Conservation (phyloP, 2,888 invertebrate genomes). For the Merodon equestris region DNA sequence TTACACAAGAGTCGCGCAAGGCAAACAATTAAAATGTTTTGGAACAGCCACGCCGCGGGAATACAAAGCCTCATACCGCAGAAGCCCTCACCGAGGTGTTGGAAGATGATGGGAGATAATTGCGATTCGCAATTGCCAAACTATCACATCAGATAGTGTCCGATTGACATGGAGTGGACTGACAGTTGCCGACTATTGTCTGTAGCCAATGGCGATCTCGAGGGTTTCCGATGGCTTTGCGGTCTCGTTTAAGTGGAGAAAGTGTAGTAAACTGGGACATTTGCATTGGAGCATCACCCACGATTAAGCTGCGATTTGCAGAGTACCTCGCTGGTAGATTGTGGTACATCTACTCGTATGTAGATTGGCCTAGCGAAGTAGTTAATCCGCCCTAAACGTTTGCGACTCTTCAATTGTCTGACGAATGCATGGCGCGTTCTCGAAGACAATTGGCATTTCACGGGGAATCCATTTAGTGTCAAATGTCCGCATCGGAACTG, state of each 20-base stretch:
- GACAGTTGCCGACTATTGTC: too few relatives aligned
- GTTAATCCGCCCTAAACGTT: conserved; percentile 38
- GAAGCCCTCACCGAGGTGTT: background rate
- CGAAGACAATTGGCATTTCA: conserved; percentile 24
- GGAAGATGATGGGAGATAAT: too few relatives aligned
- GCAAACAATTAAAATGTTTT: conserved; percentile 64
- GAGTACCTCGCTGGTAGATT: too few relatives aligned
- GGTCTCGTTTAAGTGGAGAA: conserved; percentile 13
- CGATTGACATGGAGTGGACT: too few relatives aligned
- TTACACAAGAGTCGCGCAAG: conserved; percentile 61
- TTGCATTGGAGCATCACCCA: too few relatives aligned
- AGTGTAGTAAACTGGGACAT: too few relatives aligned
- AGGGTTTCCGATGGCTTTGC: conserved; percentile 25
- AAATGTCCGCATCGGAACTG: conserved; percentile 11
- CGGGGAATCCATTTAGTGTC: conserved; percentile 47
- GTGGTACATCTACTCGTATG: too few relatives aligned
- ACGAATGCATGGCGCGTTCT: background rate
- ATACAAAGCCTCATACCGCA: conserved; percentile 39
- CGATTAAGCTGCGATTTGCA: too few relatives aligned
- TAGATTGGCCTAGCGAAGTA: conserved; percentile 4
- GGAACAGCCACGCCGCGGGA: background rate
- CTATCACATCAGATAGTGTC: too few relatives aligned
- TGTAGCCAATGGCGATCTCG: conserved; percentile 9
- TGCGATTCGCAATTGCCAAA: too few relatives aligned
- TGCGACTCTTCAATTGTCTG: background rate